Evolutionary conservation across 2,888 invertebrate genomes (phyloP), one percentile per base, ranked within the genome.

Genomic region (Cyaniris semiargus): DNA sequence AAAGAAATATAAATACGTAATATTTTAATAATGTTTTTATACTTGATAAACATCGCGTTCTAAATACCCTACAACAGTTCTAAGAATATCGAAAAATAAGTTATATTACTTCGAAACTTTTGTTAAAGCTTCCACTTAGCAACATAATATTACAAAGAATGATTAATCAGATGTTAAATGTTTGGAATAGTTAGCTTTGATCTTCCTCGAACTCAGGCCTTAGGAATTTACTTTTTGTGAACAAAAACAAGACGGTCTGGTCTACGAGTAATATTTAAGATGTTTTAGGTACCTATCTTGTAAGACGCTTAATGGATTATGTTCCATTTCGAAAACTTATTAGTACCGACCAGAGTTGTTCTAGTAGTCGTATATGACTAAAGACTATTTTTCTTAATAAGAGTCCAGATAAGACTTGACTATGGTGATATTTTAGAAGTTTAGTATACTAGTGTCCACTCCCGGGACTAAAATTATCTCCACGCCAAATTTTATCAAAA

Each of bases 201-300:
- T 27, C 66, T 66, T 66, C 66, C 15, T 31, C 27, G 66, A 66
- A 66, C 66, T 66, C 27, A 18, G 23, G 23, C 10, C 27, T 31
- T 66, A 27, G 66, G 66, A 66, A 66, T 66, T 27, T 66, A 31
- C 66, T 66, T 66, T 60, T 66, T 66, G 66, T 15, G 31, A 66
- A 66, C 66, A 66, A 66, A 27, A 23, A 66, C 23, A 66, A 31
- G 66, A 8, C 27, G 18, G 27, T 18, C 60, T 60, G 23, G 60
- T 60, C 31, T 66, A 23, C 21, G 44, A 48, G 10, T n/a, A 21
- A 53, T 27, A 53, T 31, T 5, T 48, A 48, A 74, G 10, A 21
- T 18, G 15, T 23, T 48, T n/a, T 15, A 74, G 23, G 15, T 48
- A 38, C n/a, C n/a, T 48, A 27, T 60, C 13, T 60, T 60, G 1